Percentiles rank a stretch among this genome's conserved stretches.
Conservation (phyloP, 2,113 vertebrate species). For the Cyanoderma ruficeps region DNA sequence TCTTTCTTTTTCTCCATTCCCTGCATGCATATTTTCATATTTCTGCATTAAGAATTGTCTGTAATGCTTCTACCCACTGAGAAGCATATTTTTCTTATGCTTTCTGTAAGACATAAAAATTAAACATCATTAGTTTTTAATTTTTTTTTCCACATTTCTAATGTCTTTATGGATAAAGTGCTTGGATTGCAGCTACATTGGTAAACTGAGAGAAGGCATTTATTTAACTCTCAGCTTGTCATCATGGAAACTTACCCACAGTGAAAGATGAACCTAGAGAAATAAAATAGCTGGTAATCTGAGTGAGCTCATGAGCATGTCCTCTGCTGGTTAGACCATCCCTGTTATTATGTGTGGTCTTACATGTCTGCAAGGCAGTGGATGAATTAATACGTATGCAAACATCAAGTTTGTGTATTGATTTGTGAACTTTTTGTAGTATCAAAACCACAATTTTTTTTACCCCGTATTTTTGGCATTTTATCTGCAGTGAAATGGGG, state of each 20-base stretch:
- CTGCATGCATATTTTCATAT: not conserved
- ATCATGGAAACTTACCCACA: not conserved
- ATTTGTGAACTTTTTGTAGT: not conserved
- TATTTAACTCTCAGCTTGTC: not conserved
- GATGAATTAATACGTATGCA: not conserved
- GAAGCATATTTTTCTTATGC: not conserved
- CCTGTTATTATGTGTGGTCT: not conserved
- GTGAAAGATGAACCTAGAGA: slow-evolving; percentile 38
- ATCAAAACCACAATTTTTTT: not conserved
- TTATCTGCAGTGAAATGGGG: not conserved
- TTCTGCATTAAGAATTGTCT: not conserved
- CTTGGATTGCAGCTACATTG: not conserved
- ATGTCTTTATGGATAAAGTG: not conserved
- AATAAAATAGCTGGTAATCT: slow-evolving; percentile 34
- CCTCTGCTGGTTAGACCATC: not conserved
- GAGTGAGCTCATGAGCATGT: not conserved
- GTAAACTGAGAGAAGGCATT: not conserved
- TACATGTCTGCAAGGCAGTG: not conserved
- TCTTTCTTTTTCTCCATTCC: not conserved
- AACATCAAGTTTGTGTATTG: not conserved
- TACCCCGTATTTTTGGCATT: not conserved
- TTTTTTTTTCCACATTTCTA: not conserved
- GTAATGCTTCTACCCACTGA: not conserved
- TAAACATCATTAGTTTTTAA: not conserved
- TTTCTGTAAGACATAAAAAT: not conserved